A percentile compares a stretch with the other conserved stretches of the same genome.
These are phyloP conservation scores for Plemyria rubiginata DNA, from an alignment of 2,888 invertebrate genomes.

Conservation along the genomic window DNA sequence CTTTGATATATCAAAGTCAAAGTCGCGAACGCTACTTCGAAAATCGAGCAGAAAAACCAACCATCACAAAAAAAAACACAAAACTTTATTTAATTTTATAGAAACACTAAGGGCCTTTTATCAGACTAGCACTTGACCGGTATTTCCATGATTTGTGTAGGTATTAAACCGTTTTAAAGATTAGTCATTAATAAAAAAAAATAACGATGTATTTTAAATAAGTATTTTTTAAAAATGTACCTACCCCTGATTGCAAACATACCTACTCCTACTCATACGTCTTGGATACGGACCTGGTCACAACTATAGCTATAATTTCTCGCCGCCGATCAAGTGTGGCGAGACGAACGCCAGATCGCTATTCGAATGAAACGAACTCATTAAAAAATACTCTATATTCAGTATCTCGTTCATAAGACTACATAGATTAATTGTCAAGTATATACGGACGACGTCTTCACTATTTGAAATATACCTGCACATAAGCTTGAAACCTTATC, in stretches of 20 bases:
- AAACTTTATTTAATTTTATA: conserved; percentile 4
- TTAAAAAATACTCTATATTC: conserved; percentile 48
- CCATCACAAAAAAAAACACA: neutral
- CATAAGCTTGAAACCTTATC: neutral
- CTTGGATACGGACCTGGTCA: conserved; percentile 9
- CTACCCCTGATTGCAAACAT: neutral
- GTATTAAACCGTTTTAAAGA: no score
- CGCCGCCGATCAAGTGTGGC: conserved; percentile 28
- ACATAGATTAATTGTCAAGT: conserved; percentile 3
- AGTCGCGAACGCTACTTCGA: neutral
- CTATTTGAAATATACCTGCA: conserved; percentile 18
- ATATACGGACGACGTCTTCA: conserved; percentile 16
- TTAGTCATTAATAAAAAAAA: no score
- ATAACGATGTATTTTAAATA: no score
- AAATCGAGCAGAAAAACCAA: conserved; percentile 7
- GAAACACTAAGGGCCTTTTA: neutral
- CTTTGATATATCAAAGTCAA: no score
- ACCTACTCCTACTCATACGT: neutral
- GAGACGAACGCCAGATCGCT: conserved; percentile 23
- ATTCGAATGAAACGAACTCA: conserved; percentile 43
- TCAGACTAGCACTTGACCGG: no score
- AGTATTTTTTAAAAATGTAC: no score
- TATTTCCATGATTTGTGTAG: no score
- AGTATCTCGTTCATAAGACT: conserved; percentile 28
- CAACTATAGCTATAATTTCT: conserved; percentile 28